phyloP scores from a whole-genome alignment of 2,888 invertebrate species.

The Macroteleia sp. region DNA sequence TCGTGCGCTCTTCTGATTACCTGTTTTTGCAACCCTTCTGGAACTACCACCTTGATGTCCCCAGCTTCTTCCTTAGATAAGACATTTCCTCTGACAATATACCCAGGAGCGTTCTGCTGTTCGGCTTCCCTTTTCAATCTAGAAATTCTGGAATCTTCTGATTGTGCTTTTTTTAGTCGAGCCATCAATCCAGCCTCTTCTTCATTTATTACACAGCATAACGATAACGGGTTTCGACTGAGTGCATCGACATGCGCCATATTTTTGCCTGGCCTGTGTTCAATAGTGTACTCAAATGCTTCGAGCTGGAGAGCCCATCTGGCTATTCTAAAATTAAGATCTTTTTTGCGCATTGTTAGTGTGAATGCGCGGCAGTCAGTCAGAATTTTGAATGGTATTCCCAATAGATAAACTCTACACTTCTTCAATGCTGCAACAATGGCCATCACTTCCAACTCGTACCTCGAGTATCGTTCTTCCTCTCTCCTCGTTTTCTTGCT shows the following conservation, averaged over 20 bases:
- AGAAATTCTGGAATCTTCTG: neutral
- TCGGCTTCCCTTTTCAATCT: neutral
- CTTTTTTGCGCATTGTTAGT: neutral
- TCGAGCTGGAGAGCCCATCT: neutral
- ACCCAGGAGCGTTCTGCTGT: neutral
- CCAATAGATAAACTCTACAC: neutral
- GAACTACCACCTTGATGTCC: slow-evolving; percentile 1
- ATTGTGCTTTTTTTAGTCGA: neutral
- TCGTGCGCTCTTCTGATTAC: neutral
- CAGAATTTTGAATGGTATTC: neutral
- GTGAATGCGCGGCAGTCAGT: slow-evolving; percentile 1
- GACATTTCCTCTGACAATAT: neutral
- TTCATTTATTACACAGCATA: neutral
- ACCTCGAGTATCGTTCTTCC: neutral
- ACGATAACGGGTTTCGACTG: neutral
- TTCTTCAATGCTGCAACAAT: neutral
- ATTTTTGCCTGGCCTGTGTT: neutral
- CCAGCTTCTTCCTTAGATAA: neutral
- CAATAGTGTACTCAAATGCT: neutral
- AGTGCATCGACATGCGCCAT: neutral
- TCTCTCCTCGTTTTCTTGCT: neutral
- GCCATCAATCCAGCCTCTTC: neutral
- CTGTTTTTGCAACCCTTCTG: neutral
- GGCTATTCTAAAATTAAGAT: neutral
- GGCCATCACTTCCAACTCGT: slow-evolving; percentile 1